A percentile compares a stretch with the other conserved stretches of the same genome.
Conservation (phyloP, 2,888 invertebrate genomes). For the Eupeodes luniger region DNA sequence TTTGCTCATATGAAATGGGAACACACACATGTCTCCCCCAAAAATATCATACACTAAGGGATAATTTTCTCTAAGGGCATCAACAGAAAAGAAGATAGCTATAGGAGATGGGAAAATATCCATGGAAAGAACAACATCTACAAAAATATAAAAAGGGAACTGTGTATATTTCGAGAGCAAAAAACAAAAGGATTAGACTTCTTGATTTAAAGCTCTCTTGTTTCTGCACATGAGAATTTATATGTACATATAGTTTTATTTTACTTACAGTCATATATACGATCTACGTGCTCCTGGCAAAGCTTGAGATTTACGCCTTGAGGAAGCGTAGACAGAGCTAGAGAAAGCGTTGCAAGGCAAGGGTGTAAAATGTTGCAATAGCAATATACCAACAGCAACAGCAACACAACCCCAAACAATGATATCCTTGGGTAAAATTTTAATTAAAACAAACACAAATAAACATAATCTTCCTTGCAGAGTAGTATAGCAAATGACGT, state of each 20-base stretch:
- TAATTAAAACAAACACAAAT: conserved; percentile 72
- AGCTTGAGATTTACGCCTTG: conserved; percentile 59
- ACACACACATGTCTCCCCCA: conserved; percentile 27
- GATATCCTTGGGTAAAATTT: conserved; percentile 57
- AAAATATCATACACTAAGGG: conserved; percentile 39
- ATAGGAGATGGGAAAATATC: conserved; percentile 30
- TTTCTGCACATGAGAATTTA: conserved; percentile 49
- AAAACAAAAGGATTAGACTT: conserved; percentile 72
- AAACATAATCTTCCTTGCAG: conserved; percentile 45
- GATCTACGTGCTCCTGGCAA: conserved; percentile 50
- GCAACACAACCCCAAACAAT: conserved; percentile 13
- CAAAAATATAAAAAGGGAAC: conserved; percentile 44
- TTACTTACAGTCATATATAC: not conserved
- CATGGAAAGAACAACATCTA: conserved; percentile 63
- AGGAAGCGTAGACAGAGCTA: conserved; percentile 21
- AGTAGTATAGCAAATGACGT: not conserved
- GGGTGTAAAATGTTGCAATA: conserved; percentile 50
- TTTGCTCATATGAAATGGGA: conserved; percentile 44
- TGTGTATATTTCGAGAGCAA: conserved; percentile 5
- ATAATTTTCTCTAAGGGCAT: conserved; percentile 31
- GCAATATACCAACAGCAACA: conserved; percentile 9
- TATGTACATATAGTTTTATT: not conserved
- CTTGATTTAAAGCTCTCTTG: conserved; percentile 67
- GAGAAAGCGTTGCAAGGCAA: conserved; percentile 3
- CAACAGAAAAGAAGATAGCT: not conserved